These are phyloP conservation scores for Tiliqua scincoides DNA, from an alignment of 2,113 vertebrate genomes.

Conservation along the genomic window DNA sequence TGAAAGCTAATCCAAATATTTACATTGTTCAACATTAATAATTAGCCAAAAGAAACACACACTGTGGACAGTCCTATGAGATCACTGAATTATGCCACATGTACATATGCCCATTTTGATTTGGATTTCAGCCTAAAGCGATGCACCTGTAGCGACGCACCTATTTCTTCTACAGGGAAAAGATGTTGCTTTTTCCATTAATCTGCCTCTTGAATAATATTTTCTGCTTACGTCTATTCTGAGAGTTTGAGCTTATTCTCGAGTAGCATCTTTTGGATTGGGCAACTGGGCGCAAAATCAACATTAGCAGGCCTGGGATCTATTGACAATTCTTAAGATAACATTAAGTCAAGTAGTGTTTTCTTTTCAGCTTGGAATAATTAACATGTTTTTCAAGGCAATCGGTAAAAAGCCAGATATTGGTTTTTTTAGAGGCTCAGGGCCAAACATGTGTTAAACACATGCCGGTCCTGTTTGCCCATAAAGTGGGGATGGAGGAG, in stretches of 20 bases:
- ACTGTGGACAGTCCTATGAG: background rate
- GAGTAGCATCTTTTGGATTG: background rate
- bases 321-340: background rate
- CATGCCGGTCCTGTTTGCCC: too few species aligned
- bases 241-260: background rate
- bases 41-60: background rate
- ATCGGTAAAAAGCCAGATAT: background rate
- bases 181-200: background rate
- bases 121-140: background rate
- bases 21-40: background rate
- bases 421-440: background rate
- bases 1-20: conserved; percentile 9
- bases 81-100: background rate
- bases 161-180: background rate
- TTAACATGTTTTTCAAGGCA: background rate
- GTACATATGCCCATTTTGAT: background rate
- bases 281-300: background rate
- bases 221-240: background rate
- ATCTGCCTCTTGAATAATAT: background rate
- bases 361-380: background rate
- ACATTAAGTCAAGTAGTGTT: background rate
- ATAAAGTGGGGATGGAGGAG: too few species aligned
- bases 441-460: too few species aligned
- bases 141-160: background rate
- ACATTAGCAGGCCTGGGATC: background rate